phyloP scores from a whole-genome alignment of 2,797 vertebrate species.

The Triplophysa bombifrons region DNA sequence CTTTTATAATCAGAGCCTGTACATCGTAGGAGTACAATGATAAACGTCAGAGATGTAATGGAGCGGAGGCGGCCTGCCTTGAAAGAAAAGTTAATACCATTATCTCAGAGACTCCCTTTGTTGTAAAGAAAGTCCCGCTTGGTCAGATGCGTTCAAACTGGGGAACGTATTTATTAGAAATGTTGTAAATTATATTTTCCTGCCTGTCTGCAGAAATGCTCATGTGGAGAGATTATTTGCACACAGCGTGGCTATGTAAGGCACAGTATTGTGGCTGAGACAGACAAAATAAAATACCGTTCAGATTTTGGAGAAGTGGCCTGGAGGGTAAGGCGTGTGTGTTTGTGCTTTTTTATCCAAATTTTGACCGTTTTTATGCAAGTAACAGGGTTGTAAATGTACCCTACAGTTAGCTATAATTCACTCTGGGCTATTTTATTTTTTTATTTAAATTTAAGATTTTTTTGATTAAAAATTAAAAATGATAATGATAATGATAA shows the following conservation, averaged over 20 bases:
- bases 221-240: background rate
- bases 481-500: too few relatives aligned
- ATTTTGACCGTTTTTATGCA: background rate
- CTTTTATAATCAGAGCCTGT: constrained; percentile 44
- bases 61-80: constrained; percentile 13
- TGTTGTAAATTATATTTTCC: constrained; percentile 1
- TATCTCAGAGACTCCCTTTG: constrained; percentile 9
- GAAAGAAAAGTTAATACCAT: constrained; percentile 23
- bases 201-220: background rate
- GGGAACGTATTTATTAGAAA: constrained; percentile 3
- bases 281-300: background rate
- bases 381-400: background rate
- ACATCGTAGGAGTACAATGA: constrained; percentile 44
- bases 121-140: constrained; percentile 23
- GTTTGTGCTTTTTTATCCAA: background rate
- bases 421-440: too few relatives aligned
- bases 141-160: background rate
- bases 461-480: too few relatives aligned
- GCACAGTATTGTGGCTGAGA: background rate
- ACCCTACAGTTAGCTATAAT: too few relatives aligned
- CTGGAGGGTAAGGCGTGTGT: background rate
- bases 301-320: background rate
- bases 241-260: background rate
- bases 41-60: constrained; percentile 45
- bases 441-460: too few relatives aligned